phyloP scores from a whole-genome alignment of 2,113 vertebrate genomes.

The Hylia prasina region DNA sequence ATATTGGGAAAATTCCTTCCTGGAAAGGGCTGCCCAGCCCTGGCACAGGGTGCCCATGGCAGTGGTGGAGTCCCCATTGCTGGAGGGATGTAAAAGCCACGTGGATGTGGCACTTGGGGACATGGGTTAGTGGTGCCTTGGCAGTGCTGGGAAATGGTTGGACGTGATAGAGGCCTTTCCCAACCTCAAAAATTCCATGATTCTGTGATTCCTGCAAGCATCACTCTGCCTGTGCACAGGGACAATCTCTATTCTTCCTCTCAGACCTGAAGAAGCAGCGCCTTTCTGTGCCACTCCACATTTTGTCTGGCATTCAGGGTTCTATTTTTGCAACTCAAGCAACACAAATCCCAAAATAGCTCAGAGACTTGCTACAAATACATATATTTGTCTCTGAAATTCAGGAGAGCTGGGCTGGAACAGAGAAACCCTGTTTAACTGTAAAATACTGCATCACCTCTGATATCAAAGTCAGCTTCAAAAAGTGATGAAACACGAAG shows the following conservation, averaged over 20 bases:
- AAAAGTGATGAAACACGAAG: background rate
- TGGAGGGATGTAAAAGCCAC: accelerated
- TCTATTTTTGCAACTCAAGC: background rate
- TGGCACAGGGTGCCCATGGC: background rate
- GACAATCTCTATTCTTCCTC: background rate
- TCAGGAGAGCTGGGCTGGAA: background rate
- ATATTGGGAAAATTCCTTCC: background rate
- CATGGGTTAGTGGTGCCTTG: background rate
- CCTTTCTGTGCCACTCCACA: background rate
- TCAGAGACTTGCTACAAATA: background rate
- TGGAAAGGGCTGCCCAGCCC: background rate
- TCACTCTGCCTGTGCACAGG: background rate
- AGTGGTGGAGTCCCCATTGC: background rate
- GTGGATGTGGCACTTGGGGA: background rate
- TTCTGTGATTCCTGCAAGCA: background rate
- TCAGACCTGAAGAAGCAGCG: background rate
- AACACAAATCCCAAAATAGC: background rate
- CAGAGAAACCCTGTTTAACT: background rate
- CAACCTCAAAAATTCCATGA: background rate
- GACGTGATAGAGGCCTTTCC: background rate
- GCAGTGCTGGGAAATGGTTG: background rate
- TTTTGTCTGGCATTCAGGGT: background rate
- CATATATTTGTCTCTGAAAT: background rate
- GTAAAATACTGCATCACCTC: background rate
- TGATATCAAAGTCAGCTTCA: background rate